Evolutionary conservation across 1,140 invertebrate species (phyloP), one percentile per base, ranked within the genome.

Genomic region (Cecropterus lyciades): DNA sequence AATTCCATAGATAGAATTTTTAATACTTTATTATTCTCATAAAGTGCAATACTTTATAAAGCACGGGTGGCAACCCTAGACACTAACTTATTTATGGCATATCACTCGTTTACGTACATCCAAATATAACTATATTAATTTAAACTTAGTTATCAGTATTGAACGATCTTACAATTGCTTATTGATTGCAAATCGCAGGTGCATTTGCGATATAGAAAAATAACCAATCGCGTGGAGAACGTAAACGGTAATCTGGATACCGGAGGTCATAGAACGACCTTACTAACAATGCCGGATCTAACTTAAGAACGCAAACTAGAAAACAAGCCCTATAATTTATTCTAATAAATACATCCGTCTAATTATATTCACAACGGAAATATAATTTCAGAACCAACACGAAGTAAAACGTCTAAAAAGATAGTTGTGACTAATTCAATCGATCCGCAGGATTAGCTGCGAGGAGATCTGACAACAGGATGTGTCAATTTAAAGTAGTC

Each of bases 401-500:
- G 37, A 66, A 68, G 57, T 49, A 27, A 79, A 53, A 33, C 6
- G 0, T 9, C 9, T 3, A 69, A 73, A 72, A 76, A 83, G 71
- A 78, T 70, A 65, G 63, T 72, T 63, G 70, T 75, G 72, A 86
- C 79, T 80, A 84, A 84, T 80, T 79, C 80, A 75, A 78, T 62
- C 62, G 67, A 79, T 73, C 72, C 67, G 67, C 68, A 75, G 77
- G 82, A 87, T 84, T 82, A 88, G 84, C 77, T 49, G 73, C 74
- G 70, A 84, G 80, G 80, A 87, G 85, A 85, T 82, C 79, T 75
- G 77, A 80, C 76, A 77, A 86, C 84, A 89, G 85, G 84, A 89
- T 87, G 80, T 79, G 81, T 91, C 85, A 87, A 81, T 87, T 91
- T 79, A 82, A 82, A 82, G 77, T 80, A 84, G 71, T 76, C 72